Evolutionary conservation across 2,888 invertebrate genomes (phyloP), one percentile per base, ranked within the genome.

Genomic region (Dicyrtomina minuta): DNA sequence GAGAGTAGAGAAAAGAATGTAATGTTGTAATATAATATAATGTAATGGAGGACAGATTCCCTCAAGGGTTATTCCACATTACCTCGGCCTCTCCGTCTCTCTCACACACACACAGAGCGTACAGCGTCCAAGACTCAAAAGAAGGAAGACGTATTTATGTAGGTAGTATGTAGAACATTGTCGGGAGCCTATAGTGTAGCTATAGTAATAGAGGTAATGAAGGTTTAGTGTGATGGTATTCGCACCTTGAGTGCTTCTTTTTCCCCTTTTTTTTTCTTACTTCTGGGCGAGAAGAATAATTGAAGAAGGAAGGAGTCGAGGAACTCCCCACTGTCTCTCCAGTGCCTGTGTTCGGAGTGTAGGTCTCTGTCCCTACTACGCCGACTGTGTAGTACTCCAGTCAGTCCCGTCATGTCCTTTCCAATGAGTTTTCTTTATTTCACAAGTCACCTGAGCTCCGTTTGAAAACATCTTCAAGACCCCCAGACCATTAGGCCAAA

Each of bases 161-260:
- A n/a, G n/a, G n/a, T n/a, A n/a, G n/a, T n/a, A n/a, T n/a, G n/a
- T n/a, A n/a, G n/a, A n/a, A n/a, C n/a, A n/a, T n/a, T n/a, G n/a
- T n/a, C n/a, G n/a, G n/a, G 33, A 5, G 33, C 33, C 33, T 33
- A 33, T 33, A 33, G 4, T 33, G 33, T 8, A 5, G 33, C 33
- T 33, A 33, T 33, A n/a, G n/a, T n/a, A n/a, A 33, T 33, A 33
- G 33, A 33, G 33, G 33, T 58, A 58, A 58, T 58, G 58, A 58
- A 58, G 58, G 58, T 58, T 41, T 58, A 58, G 41, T 58, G 41
- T 41, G 58, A 58, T 58, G 58, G 58, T 39, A 58, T 58, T 58
- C 58, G 58, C 58, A 58, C 58, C 58, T 58, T 41, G 58, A 58
- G 58, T 58, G 41, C 58, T 27, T 39, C 33, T 33, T 33, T 58